Conservation (phyloP, 1,140 invertebrate species). For the Marisa cornuarietis region DNA sequence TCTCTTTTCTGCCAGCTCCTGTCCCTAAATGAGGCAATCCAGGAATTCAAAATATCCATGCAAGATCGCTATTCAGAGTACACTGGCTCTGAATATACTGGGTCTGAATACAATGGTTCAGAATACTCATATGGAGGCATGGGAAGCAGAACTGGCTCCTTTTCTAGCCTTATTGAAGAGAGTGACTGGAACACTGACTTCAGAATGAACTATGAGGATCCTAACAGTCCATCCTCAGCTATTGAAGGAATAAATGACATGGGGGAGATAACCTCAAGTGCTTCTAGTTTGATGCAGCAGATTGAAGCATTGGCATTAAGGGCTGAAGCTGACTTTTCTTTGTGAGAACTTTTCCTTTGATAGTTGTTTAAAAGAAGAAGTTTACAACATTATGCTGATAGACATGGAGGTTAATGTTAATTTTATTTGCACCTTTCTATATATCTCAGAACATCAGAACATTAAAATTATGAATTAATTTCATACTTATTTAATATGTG, state of each 20-base stretch:
- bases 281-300: constrained; percentile 50
- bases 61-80: constrained; percentile 74
- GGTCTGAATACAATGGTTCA: constrained; percentile 29
- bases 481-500: no score
- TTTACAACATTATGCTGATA: no score
- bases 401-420: no score
- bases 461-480: no score
- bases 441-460: no score
- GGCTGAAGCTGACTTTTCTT: constrained; percentile 43
- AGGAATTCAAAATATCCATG: constrained; percentile 81
- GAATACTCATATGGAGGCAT: constrained; percentile 43
- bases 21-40: constrained; percentile 87
- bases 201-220: constrained; percentile 10
- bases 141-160: constrained; percentile 36
- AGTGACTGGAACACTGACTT: constrained; percentile 13
- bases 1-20: constrained; percentile 86
- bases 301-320: constrained; percentile 43
- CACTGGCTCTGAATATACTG: constrained; percentile 18
- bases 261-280: constrained; percentile 32
- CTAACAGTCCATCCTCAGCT: neutral
- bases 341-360: neutral
- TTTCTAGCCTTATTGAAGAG: constrained; percentile 34
- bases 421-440: no score
- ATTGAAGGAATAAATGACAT: neutral
- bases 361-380: no score